Evolutionary conservation across 92 coral and sea anemone genomes (phyloP).

Genomic region (Desmophyllum pertusum): DNA sequence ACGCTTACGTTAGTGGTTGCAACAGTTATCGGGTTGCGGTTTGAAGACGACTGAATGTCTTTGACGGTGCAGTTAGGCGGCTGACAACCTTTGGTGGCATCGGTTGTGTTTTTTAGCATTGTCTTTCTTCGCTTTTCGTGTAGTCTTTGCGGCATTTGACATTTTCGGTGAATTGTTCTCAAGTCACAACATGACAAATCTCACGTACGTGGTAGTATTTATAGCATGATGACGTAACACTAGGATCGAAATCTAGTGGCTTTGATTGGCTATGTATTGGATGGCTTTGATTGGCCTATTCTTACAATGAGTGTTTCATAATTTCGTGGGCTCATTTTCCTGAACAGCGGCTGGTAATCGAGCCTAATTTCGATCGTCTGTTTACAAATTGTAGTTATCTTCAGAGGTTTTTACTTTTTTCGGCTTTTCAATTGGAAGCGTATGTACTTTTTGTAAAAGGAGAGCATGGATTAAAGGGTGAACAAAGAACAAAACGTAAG

Average conservation of each 20-base stretch:
- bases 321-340: conserved; percentile 31
- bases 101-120: conserved; percentile 33
- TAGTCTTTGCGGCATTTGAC: conserved; percentile 23
- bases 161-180: too few species aligned
- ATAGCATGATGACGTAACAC: conserved; percentile 39
- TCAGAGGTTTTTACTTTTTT: conserved; percentile 32
- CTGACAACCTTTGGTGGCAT: conserved; percentile 33
- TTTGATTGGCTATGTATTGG: conserved; percentile 41
- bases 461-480: conserved; percentile 34
- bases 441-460: conserved; percentile 36
- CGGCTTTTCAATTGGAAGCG: conserved; percentile 25
- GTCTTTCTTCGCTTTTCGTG: conserved; percentile 20
- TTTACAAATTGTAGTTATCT: conserved; percentile 26
- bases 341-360: too few species aligned
- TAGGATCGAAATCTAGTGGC: conserved; percentile 42
- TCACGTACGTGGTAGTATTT: conserved; percentile 22
- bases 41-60: conserved; percentile 43
- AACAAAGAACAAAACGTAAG: conserved; percentile 37
- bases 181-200: conserved; percentile 18
- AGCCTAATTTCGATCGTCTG: conserved; percentile 25
- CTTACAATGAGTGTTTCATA: conserved; percentile 22
- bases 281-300: conserved; percentile 47
- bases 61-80: conserved; percentile 38
- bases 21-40: conserved; percentile 22
- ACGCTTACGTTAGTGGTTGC: conserved; percentile 35